Evolutionary conservation across 2,797 vertebrate genomes (phyloP).

Genomic region (Chanos chanos): DNA sequence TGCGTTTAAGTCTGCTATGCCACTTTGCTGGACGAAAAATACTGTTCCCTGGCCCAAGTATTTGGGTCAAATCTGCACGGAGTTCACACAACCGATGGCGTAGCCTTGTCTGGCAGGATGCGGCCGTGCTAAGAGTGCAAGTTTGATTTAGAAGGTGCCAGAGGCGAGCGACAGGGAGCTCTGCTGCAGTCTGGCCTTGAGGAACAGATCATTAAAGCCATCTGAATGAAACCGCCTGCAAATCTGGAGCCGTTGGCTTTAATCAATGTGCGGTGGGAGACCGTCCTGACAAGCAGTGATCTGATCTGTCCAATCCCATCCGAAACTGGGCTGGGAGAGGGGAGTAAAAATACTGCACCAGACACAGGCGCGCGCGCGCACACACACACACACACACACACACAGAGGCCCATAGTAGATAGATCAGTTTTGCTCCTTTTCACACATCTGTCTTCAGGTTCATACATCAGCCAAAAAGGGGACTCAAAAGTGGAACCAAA

Average conservation of each 20-base stretch:
- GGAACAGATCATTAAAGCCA: conserved; percentile 27
- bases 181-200: neutral
- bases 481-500: too few species aligned
- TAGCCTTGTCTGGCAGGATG: neutral
- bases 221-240: conserved; percentile 2
- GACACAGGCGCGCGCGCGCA: too few species aligned
- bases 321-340: too few species aligned
- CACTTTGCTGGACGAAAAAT: neutral
- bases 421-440: too few species aligned
- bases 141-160: conserved; percentile 45
- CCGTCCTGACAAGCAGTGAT: neutral
- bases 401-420: too few species aligned
- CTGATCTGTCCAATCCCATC: neutral
- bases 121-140: conserved; percentile 37
- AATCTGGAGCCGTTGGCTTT: conserved; percentile 9
- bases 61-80: conserved; percentile 21
- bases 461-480: too few species aligned
- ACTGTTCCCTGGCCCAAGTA: conserved; percentile 35
- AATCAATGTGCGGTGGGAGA: neutral
- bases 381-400: too few species aligned
- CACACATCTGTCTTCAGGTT: too few species aligned
- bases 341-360: too few species aligned
- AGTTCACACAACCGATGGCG: neutral
- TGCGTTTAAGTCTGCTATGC: neutral
- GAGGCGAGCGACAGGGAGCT: conserved; percentile 7